Evolutionary conservation across 2,113 vertebrate species (phyloP), one percentile per base, ranked within the genome.

Genomic region (Emydocephalus ijimae): DNA sequence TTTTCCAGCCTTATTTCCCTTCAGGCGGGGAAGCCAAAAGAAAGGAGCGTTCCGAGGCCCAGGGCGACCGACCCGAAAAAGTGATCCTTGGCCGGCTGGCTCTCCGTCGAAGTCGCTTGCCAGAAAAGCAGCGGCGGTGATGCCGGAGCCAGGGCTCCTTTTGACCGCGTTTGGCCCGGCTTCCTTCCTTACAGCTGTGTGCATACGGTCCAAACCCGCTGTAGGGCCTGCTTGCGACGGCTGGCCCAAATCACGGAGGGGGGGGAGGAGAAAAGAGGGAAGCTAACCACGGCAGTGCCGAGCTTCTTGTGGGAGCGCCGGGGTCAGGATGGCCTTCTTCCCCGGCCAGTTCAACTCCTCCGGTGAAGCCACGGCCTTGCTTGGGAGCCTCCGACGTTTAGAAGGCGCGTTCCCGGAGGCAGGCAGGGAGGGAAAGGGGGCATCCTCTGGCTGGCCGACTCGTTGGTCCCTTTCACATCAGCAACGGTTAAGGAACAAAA

Each of bases 1-100:
- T 52, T 92, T 93, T 57, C 64, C 64, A 48, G 74, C 39, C 74
- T 48, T 56, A 5, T 87, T 94, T 64, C 89, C 59, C 54, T 91
- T 90, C 86, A 87, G 56, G 50, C 24, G 48, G 43, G 91, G 24
- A 43, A 43, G 69, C 69, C 69, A 39, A 81, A 18, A 6, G 34
- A 34, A 81, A 39, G 74, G 34, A 43, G n/a, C 69, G 7, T 61
- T 7, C 69, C 2, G 69, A 39, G 18, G 34, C 74, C 34, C 18
- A 39, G 15, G 34, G 34, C 74, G 74, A 21, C 74, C 18, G 74
- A 23, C 15, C 74, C 34, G 74, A 39, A 81, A 48, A 48, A 81
- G 34, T 21, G 74, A 43, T 21, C 74, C 34, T 43, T 81, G 74
- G 74, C 85, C 43, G 43, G 3, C 43, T 43, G 14, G 91, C 59